phyloP scores from a whole-genome alignment of 2,797 vertebrate species.

The Sciurus vulgaris region DNA sequence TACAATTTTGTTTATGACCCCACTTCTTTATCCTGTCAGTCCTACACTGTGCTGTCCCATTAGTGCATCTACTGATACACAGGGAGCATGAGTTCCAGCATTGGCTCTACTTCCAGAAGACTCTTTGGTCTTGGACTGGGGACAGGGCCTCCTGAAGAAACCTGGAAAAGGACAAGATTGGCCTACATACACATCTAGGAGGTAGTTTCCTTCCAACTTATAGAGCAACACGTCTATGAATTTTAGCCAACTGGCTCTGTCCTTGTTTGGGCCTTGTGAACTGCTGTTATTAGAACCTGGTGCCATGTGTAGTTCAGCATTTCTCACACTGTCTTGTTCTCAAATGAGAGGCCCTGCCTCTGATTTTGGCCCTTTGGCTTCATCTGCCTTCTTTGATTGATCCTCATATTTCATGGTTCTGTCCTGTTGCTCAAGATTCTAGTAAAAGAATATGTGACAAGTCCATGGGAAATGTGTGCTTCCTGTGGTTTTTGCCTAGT shows the following conservation, averaged over 20 bases:
- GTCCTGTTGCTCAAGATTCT: not conserved
- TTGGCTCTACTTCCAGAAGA: not conserved
- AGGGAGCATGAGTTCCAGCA: not conserved
- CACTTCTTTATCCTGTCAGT: not conserved
- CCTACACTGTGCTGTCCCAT: accelerated
- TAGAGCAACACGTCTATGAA: not conserved
- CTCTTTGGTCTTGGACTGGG: not conserved
- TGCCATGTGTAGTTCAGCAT: not conserved
- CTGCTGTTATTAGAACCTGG: not conserved
- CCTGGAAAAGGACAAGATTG: not conserved
- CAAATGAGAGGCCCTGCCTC: not conserved
- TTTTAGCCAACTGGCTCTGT: not conserved
- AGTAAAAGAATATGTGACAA: not conserved
- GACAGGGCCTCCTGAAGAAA: not conserved
- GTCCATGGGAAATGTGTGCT: not conserved
- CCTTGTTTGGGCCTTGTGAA: not conserved
- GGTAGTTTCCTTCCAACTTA: not conserved
- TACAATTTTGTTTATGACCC: not conserved
- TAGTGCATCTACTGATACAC: not conserved
- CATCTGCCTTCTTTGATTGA: not conserved
- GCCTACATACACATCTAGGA: not conserved
- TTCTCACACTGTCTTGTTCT: not conserved
- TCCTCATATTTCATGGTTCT: not conserved
- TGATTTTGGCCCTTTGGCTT: not conserved
- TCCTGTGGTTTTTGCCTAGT: not conserved